These are phyloP conservation scores for Heloderma charlesbogerti DNA, from an alignment of 2,113 vertebrate species.

Conservation along the genomic window DNA sequence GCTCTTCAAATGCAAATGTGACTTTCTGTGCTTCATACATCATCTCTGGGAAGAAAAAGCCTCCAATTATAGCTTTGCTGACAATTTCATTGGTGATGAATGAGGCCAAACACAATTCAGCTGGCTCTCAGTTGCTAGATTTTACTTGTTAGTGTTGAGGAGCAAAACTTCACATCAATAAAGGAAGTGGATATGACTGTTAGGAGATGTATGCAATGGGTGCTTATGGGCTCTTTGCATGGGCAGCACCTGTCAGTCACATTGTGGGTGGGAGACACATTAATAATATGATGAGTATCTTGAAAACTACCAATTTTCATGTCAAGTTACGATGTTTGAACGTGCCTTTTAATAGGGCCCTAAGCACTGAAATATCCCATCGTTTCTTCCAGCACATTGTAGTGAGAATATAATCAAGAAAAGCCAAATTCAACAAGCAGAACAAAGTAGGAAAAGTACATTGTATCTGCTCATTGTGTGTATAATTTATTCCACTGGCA, in stretches of 20 bases:
- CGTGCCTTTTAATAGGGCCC: background rate
- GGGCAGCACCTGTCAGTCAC: slow-evolving; percentile 28
- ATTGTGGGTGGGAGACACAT: background rate
- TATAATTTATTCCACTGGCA: background rate
- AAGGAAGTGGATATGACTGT: slow-evolving; percentile 42
- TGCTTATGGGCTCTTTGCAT: background rate
- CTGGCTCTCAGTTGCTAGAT: slow-evolving; percentile 33
- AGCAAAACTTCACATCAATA: slow-evolving; percentile 49
- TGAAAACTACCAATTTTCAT: slow-evolving; percentile 41
- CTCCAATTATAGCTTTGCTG: slow-evolving; percentile 40
- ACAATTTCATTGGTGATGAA: slow-evolving; percentile 37
- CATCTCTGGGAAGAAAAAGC: background rate
- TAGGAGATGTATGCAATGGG: background rate
- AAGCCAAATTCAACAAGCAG: background rate
- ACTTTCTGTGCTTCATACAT: slow-evolving; percentile 6
- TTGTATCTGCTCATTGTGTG: background rate
- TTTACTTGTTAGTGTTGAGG: slow-evolving; percentile 4
- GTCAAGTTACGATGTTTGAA: slow-evolving; percentile 1
- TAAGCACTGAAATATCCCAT: background rate
- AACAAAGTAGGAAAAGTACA: background rate
- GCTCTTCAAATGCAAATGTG: slow-evolving; percentile 41
- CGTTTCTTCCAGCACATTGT: slow-evolving; percentile 30
- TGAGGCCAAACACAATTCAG: slow-evolving; percentile 39
- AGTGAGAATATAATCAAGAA: background rate
- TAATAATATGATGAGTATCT: slow-evolving; percentile 22